Percentiles rank a stretch among this genome's conserved stretches.
These are phyloP conservation scores for Callipepla squamata DNA, from an alignment of 2,113 vertebrate genomes.

Conservation along the genomic window DNA sequence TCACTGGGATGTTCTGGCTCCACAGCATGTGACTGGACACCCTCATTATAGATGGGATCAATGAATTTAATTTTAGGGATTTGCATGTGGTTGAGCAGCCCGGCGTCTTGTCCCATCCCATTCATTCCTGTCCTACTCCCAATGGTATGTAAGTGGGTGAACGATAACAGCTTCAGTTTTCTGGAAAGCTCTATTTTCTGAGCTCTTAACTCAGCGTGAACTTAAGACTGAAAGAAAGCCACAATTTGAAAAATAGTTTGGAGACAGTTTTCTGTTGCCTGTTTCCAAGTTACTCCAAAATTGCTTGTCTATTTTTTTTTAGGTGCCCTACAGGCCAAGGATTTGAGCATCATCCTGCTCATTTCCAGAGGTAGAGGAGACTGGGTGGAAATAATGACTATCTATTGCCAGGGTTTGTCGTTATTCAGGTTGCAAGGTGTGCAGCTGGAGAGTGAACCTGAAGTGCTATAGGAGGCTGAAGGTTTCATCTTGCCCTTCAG, in stretches of 20 bases:
- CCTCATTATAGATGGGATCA: not conserved
- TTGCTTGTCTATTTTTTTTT: not conserved
- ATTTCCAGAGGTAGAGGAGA: not conserved
- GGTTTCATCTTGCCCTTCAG: not conserved
- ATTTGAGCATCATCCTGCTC: not conserved
- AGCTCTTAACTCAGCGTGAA: not conserved
- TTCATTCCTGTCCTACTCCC: constrained; percentile 42
- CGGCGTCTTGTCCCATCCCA: not conserved
- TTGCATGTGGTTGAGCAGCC: not conserved
- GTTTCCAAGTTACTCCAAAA: not conserved
- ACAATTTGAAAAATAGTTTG: not conserved
- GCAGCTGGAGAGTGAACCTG: not conserved
- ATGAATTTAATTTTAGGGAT: not conserved
- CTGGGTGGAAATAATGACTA: accelerated
- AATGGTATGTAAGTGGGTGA: constrained; percentile 59
- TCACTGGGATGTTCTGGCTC: not conserved
- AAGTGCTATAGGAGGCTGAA: not conserved
- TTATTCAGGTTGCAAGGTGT: not conserved
- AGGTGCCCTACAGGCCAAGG: not conserved
- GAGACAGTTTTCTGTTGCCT: not conserved
- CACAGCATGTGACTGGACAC: accelerated
- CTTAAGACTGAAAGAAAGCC: not conserved
- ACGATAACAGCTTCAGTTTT: not conserved
- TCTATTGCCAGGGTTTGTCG: not conserved
- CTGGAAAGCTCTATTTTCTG: constrained; percentile 49